Conservation (phyloP, 1,140 invertebrate genomes). For the Brachionus calyciflorus region DNA sequence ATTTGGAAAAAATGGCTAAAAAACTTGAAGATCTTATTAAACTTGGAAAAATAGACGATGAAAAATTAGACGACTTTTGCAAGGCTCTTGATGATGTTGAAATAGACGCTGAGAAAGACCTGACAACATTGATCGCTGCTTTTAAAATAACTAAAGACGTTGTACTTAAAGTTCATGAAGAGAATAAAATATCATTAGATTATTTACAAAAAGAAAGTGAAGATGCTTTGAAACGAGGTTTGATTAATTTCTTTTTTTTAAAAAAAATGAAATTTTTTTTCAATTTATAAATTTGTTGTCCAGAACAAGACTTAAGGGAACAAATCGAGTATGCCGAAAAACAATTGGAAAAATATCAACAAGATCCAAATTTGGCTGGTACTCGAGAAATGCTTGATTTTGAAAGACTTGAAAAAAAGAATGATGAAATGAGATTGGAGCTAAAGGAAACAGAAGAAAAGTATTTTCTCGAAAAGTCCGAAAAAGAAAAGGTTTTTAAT, state of each 20-base stretch:
- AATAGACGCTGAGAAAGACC: not conserved
- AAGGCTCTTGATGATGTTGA: not conserved
- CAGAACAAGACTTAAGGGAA: conserved; percentile 34
- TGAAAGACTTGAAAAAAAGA: conserved; percentile 10
- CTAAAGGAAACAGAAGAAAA: not conserved
- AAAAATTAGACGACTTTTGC: conserved; percentile 13
- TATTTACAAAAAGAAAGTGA: conserved; percentile 10
- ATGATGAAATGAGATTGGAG: not conserved
- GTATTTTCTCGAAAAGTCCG: not conserved
- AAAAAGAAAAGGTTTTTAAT: conserved; percentile 20
- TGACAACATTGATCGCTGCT: not conserved
- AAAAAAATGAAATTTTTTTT: not conserved
- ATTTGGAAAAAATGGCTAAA: not conserved
- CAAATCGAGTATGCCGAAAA: conserved; percentile 23
- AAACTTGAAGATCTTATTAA: not conserved
- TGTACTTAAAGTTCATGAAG: conserved; percentile 1
- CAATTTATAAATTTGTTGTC: not conserved
- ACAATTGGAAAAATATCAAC: conserved; percentile 21
- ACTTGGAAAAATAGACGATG: not conserved
- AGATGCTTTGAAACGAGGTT: conserved; percentile 3
- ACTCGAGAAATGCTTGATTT: conserved; percentile 11
- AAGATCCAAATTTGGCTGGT: not conserved
- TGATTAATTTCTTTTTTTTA: not conserved
- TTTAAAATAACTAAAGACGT: not conserved
- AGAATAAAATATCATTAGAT: not conserved